Evolutionary conservation across 2,113 vertebrate species (phyloP), one percentile per base, ranked within the genome.

Genomic region (Cyrtonyx montezumae): DNA sequence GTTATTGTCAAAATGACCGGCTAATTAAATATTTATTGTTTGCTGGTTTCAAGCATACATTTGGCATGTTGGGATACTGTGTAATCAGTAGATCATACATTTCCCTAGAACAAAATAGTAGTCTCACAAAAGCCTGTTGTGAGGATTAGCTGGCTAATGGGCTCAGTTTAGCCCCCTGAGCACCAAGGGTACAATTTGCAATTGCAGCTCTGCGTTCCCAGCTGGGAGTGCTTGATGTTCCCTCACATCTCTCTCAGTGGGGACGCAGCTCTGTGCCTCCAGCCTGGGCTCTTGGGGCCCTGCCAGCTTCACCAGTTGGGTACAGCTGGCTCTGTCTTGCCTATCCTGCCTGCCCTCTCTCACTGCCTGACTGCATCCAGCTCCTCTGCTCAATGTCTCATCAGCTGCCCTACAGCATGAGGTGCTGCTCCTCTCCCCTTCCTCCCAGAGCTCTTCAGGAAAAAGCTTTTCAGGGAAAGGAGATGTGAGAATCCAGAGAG

Each of bases 11-110:
- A 94, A 96, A 96, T 91, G 95, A 95, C 91, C 59, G 2, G 84
- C 88, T 95, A 97, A 97, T 97, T 96, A 97, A 96, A 96, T 95
- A 95, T 97, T 96, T 96, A 93, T 94, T 96, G 91, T 96, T 95
- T 96, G 95, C 90, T 90, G 93, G 84, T 95, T 94, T 95, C 84
- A 88, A 93, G 88, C 74, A 49, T 82, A 85, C 42, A 91, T 90
- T 96, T 95, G 88, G 88, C 91, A 84, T 67, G 73, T 92, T 73
- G 79, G 88, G 88, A 91, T 78, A 88, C 90, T 76, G 62, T 82
- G 91, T 95, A 92, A 96, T 97, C 94, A 94, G 88, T 34, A 69
- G 88, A 94, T 94, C 93, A 76, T 91, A 69, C 86, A 84, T 86
- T 93, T 87, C 91, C 82, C 61, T 65, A 67, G 93, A 87, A 90